Evolutionary conservation across 2,113 vertebrate genomes (phyloP).

Genomic region (Pedetes capensis): DNA sequence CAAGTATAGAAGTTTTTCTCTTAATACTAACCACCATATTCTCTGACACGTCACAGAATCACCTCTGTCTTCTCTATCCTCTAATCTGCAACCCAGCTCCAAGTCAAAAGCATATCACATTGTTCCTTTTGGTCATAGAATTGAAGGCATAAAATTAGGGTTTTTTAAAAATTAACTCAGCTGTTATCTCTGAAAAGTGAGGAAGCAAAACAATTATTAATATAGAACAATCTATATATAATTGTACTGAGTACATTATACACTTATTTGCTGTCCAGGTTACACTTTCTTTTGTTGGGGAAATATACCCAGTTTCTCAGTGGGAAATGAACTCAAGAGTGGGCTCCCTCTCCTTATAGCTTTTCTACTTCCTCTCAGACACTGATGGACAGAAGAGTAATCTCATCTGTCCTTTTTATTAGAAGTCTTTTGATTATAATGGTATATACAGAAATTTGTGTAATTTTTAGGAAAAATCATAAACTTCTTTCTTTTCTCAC

Average conservation of each 20-base stretch:
- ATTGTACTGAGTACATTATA: not conserved
- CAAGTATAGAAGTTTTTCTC: not conserved
- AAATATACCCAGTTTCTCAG: not conserved
- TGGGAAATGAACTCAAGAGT: not conserved
- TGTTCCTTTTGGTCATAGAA: not conserved
- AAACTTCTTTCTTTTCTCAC: constrained; percentile 18
- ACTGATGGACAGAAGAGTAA: not conserved
- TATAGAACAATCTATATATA: not conserved
- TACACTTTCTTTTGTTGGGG: not conserved
- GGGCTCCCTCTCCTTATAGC: not conserved
- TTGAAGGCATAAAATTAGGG: not conserved
- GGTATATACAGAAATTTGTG: not conserved
- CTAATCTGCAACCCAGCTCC: not conserved
- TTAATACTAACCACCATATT: not conserved
- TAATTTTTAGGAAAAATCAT: not conserved
- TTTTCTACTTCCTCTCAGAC: not conserved
- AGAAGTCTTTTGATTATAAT: not conserved
- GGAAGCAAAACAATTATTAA: not conserved
- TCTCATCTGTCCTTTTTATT: too few relatives aligned
- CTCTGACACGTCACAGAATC: not conserved
- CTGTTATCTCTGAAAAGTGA: constrained; percentile 5
- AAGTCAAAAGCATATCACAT: not conserved
- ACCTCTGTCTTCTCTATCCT: not conserved
- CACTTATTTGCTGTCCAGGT: not conserved
- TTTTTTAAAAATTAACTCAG: too few relatives aligned